Base-by-base conservation (phyloP, 2,888 invertebrate species). In the Apotomis turbidana region DNA sequence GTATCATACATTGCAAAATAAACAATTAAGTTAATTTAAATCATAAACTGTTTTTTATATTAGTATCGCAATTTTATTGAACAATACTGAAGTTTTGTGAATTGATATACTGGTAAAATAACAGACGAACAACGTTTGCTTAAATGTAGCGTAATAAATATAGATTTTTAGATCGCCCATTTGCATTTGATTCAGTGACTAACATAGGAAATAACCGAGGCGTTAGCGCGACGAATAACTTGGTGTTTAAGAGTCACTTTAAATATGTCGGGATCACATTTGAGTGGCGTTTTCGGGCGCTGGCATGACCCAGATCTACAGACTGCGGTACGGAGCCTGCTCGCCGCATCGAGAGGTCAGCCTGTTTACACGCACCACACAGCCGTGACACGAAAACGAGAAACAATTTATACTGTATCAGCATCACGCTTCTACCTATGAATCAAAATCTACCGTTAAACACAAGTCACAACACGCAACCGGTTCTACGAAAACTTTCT, bases 221-320 rank as follows among this genome's bases (percentile, higher is more conserved):
- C 83, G 77, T 85, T 83, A 79, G 73, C 77, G 70, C 74, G 68
- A 70, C 71, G 68, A 74, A 74, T 74, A 75, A 72, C 67, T 74
- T 59, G 46, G 61, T 38, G 66, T 68, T 68, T 13, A 55, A 57
- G 38, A 36, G 49, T 55, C 41, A 52, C 46, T 61, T 68, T 13
- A 66, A 68, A 71, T 77, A 81, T 75, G 70, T 68, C 58, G 68
- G 67, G 72, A 76, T 51, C 66, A 73, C 61, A 78, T 78, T 41
- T 75, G 78, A 81, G 79, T 79, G 82, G 77, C 82, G 81, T 83
- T 85, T 87, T 85, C 77, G 83, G 84, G 77, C 83, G 79, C 79
- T 79, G 80, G 79, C 77, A 78, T 90, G 91, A 90, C 91, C 91
- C 81, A 90, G 84, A 84, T 91, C 76, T 74, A 81, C 79, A 81